A percentile compares a stretch with the other conserved stretches of the same genome.
These are phyloP conservation scores for Epirrhoe tristata DNA, from an alignment of 2,888 invertebrate genomes.

Conservation along the genomic window DNA sequence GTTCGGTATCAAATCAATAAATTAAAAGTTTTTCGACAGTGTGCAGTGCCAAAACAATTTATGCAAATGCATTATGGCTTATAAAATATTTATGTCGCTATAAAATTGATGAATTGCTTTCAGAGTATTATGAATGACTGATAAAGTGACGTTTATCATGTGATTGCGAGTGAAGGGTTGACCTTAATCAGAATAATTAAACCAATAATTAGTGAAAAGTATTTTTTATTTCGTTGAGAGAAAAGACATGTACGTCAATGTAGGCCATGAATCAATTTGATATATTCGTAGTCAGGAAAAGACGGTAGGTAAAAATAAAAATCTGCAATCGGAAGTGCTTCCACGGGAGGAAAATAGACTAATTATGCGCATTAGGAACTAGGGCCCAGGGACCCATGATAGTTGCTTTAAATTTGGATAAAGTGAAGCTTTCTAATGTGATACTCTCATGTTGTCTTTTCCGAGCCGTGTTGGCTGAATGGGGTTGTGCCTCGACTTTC, in stretches of 20 bases:
- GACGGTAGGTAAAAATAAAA: no score
- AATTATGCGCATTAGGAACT: no score
- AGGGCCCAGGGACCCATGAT: no score
- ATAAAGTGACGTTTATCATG: slow-evolving; percentile 39
- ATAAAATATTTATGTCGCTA: slow-evolving; percentile 40
- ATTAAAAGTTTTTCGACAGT: slow-evolving; percentile 42
- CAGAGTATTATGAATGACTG: slow-evolving; percentile 40
- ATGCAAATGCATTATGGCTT: slow-evolving; percentile 39
- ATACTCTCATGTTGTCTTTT: no score
- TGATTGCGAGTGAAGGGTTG: slow-evolving; percentile 36
- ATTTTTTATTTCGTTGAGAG: slow-evolving; percentile 1
- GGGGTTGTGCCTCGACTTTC: no score
- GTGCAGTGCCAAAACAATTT: slow-evolving; percentile 41
- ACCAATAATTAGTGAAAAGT: slow-evolving; percentile 14
- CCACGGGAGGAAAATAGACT: no score
- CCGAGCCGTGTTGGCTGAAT: no score
- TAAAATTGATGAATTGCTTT: slow-evolving; percentile 48
- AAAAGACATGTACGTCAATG: no score
- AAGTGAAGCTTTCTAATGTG: no score
- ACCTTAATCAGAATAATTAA: slow-evolving; percentile 24
- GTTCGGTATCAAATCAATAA: slow-evolving; percentile 26
- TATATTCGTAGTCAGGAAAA: not conserved
- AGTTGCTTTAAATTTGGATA: no score
- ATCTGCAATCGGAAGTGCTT: no score
- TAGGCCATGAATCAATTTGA: slow-evolving; percentile 1